These are phyloP conservation scores for Scalopus aquaticus DNA, from an alignment of 2,113 vertebrate genomes.

Conservation along the genomic window DNA sequence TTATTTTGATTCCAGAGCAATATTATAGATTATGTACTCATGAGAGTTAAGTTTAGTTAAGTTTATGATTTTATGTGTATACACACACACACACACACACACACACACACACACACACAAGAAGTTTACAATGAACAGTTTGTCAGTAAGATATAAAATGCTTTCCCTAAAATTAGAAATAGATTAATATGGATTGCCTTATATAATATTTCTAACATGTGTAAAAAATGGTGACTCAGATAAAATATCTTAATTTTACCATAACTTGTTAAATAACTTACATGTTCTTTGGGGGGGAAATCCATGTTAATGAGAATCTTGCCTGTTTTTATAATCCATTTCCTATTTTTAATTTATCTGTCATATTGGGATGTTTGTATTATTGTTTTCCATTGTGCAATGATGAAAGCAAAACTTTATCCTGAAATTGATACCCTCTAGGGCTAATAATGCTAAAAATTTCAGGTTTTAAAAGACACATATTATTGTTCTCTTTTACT, in stretches of 20 bases:
- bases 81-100: too few species aligned
- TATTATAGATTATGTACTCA: background rate
- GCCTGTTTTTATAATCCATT: slow-evolving; percentile 56
- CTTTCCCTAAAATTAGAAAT: slow-evolving; percentile 16
- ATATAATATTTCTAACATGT: slow-evolving; percentile 15
- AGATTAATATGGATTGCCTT: background rate
- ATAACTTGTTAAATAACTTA: background rate
- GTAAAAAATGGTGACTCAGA: background rate
- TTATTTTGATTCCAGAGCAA: slow-evolving; percentile 18
- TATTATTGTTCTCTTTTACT: background rate
- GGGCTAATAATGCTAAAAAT: background rate
- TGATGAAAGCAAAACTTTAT: slow-evolving; percentile 82
- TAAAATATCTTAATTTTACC: slow-evolving; percentile 32
- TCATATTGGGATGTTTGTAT: slow-evolving; percentile 75
- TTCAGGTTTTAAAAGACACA: background rate
- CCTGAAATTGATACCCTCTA: background rate
- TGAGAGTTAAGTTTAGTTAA: too few species aligned
- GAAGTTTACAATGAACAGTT: background rate
- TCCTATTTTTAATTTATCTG: slow-evolving; percentile 64
- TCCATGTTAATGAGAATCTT: slow-evolving; percentile 19
- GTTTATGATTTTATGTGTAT: background rate
- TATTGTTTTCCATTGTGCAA: slow-evolving; percentile 75
- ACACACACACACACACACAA: too few species aligned
- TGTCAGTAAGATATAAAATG: background rate
- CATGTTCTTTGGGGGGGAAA: background rate